A percentile compares a stretch with the other conserved stretches of the same genome.
Evolutionary conservation across 2,797 vertebrate genomes (phyloP).

Genomic region (Champsocephalus esox): DNA sequence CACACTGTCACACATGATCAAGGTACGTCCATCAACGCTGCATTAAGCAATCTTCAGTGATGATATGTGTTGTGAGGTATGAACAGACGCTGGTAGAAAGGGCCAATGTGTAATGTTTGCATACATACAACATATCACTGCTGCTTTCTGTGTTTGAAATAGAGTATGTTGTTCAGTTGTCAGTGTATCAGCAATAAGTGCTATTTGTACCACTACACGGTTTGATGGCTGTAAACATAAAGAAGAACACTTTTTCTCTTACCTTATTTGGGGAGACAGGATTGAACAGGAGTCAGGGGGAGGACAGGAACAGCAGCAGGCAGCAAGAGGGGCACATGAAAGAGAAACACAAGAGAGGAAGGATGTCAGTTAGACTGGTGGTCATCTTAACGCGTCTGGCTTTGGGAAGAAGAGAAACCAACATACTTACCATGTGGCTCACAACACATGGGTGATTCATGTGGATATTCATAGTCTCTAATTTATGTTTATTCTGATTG

Average conservation of each 20-base stretch:
- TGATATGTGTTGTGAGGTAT: background rate
- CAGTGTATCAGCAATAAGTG: conserved; percentile 15
- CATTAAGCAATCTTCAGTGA: conserved; percentile 1
- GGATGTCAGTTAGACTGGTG: conserved; percentile 70
- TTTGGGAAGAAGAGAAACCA: conserved; percentile 37
- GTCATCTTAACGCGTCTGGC: conserved; percentile 37
- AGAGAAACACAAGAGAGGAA: conserved; percentile 66
- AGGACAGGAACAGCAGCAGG: conserved; percentile 45
- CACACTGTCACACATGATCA: background rate
- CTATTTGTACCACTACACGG: background rate
- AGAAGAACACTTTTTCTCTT: conserved; percentile 76
- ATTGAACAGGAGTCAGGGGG: conserved; percentile 34
- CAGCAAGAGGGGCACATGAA: conserved; percentile 67
- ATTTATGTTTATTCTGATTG: conserved; percentile 2
- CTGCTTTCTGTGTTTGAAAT: conserved; percentile 5
- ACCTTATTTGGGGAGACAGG: conserved; percentile 78
- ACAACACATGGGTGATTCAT: conserved; percentile 19
- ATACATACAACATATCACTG: background rate
- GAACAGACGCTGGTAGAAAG: conserved; percentile 15
- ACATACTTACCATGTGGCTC: conserved; percentile 76
- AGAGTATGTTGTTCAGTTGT: background rate
- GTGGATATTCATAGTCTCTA: conserved; percentile 9
- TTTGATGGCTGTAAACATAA: conserved; percentile 17
- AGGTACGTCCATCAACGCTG: background rate
- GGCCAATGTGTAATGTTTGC: conserved; percentile 8